Conservation (phyloP, 2,797 vertebrate species). For the Tragelaphus eurycerus region DNA sequence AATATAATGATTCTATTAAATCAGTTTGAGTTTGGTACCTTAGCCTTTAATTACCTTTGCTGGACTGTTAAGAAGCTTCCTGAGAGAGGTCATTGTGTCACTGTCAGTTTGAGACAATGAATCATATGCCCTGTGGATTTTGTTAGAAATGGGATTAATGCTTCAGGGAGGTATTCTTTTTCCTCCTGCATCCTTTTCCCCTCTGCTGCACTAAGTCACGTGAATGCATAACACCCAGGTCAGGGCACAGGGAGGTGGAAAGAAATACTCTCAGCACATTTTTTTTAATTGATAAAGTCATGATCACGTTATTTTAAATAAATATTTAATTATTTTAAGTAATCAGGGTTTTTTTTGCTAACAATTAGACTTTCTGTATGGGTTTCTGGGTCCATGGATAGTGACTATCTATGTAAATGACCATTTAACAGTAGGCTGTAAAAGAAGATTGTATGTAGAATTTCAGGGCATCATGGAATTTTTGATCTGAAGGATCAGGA, state of each 20-base stretch:
- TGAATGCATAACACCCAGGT: background rate
- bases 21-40: constrained; percentile 38
- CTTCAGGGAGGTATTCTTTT: background rate
- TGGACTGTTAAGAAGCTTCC: background rate
- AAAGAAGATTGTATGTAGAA: background rate
- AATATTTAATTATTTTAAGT: constrained; percentile 19
- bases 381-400: background rate
- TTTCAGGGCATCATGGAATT: background rate
- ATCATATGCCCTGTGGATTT: background rate
- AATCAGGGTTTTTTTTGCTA: background rate
- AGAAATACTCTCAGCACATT: background rate
- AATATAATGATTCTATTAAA: constrained; percentile 34
- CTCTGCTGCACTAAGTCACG: background rate
- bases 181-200: background rate
- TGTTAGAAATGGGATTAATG: constrained; percentile 29
- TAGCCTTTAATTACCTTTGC: constrained; percentile 24
- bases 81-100: constrained; percentile 43
- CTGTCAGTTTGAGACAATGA: background rate
- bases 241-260: background rate
- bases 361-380: background rate
- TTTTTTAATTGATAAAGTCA: background rate
- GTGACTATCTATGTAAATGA: background rate
- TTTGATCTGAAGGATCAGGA: background rate
- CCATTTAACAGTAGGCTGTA: background rate
- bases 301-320: constrained; percentile 11